Conservation (phyloP, 2,113 vertebrate genomes). For the Otolemur garnettii region DNA sequence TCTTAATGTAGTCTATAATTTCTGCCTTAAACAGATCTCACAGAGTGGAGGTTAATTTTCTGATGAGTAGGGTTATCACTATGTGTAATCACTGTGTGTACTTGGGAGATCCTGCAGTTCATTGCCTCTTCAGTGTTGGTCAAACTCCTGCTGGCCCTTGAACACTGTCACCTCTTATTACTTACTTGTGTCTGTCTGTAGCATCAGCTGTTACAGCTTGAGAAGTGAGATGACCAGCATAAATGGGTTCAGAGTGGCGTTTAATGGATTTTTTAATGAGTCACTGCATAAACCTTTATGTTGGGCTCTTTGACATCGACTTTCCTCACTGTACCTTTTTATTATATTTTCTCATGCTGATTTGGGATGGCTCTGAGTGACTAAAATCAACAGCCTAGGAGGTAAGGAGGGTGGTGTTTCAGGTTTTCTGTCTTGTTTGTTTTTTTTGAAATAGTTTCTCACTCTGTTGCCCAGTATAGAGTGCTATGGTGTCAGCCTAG, state of each 20-base stretch:
- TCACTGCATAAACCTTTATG: not conserved
- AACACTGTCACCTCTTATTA: not conserved
- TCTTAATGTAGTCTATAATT: not conserved
- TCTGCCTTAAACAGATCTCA: conserved; percentile 21
- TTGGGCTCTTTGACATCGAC: not conserved
- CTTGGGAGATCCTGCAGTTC: not conserved
- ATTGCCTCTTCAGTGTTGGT: not conserved
- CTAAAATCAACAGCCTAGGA: not conserved
- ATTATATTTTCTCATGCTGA: not conserved
- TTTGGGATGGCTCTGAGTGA: not conserved
- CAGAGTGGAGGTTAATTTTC: conserved; percentile 12
- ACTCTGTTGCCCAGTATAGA: too few relatives aligned
- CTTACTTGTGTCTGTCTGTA: not conserved
- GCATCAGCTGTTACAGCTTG: not conserved
- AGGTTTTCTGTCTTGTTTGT: not conserved
- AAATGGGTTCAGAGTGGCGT: not conserved
- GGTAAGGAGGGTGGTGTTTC: not conserved
- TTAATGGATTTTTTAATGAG: not conserved
- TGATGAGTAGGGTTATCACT: not conserved
- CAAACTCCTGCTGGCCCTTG: not conserved
- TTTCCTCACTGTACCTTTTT: not conserved
- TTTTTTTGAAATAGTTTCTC: too few relatives aligned
- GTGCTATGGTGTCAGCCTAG: too few relatives aligned
- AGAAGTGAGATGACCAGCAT: not conserved
- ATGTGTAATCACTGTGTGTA: not conserved